Conservation (phyloP, 2,888 invertebrate genomes). For the Dichetophora obliterata region DNA sequence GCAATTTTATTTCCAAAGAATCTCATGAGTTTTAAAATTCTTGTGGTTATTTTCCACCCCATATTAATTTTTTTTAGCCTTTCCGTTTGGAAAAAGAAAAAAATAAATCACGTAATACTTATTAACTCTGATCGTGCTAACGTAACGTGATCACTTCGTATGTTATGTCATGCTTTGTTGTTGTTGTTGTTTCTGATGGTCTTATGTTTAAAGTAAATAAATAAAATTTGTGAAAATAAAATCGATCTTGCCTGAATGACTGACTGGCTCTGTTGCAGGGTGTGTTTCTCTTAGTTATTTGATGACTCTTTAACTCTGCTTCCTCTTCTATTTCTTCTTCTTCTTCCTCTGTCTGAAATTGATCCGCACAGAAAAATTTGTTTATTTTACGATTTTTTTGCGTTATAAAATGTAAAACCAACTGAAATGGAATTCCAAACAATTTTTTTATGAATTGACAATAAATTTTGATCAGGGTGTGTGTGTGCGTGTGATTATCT, state of each 20-base stretch:
- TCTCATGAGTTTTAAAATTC: slow-evolving; percentile 10
- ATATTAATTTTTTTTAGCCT: not conserved
- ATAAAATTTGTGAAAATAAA: not conserved
- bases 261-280: not conserved
- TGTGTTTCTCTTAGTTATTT: slow-evolving; percentile 10
- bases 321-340: not conserved
- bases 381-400: not conserved
- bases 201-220: slow-evolving; percentile 6
- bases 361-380: not conserved
- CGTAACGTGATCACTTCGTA: slow-evolving; percentile 7
- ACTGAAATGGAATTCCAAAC: no score
- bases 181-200: not conserved
- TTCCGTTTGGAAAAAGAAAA: not conserved
- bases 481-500: not conserved
- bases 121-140: slow-evolving; percentile 1
- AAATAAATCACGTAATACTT: not conserved
- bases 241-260: slow-evolving; percentile 6
- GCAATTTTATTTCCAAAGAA: not conserved
- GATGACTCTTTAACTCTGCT: not conserved
- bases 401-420: not conserved
- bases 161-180: not conserved
- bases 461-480: not conserved
- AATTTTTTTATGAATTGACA: not conserved
- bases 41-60: slow-evolving; percentile 23
- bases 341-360: not conserved